phyloP scores from a whole-genome alignment of 2,888 invertebrate genomes.

The Cordylochernes scorpioides region DNA sequence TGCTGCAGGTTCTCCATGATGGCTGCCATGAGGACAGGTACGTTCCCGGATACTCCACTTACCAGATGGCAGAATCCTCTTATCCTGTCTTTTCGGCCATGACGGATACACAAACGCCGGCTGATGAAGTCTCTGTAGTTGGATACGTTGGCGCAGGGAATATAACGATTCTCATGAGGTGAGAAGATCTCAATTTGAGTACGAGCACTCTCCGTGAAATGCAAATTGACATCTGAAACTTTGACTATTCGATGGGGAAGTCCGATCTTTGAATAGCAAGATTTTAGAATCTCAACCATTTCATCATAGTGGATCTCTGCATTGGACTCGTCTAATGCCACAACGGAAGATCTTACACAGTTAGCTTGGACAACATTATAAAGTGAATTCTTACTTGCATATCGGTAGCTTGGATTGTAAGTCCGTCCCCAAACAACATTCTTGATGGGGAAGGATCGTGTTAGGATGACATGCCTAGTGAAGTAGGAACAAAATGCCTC shows the following conservation, averaged over 20 bases:
- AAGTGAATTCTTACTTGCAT: background rate
- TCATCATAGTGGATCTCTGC: slow-evolving; percentile 30
- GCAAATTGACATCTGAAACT: slow-evolving; percentile 33
- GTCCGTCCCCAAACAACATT: slow-evolving; percentile 6
- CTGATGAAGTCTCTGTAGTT: slow-evolving; percentile 43
- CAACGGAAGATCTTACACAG: slow-evolving; percentile 2
- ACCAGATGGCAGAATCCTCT: slow-evolving; percentile 27
- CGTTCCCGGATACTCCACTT: slow-evolving; percentile 41
- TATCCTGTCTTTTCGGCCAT: slow-evolving; percentile 3
- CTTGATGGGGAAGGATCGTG: slow-evolving; percentile 1
- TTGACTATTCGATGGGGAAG: slow-evolving; percentile 38
- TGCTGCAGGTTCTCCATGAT: slow-evolving; percentile 30
- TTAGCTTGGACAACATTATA: slow-evolving; percentile 8
- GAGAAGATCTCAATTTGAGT: slow-evolving; percentile 48
- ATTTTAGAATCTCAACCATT: slow-evolving; percentile 27
- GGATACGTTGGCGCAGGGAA: slow-evolving; percentile 46
- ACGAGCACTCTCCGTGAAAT: slow-evolving; percentile 36
- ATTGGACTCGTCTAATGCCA: background rate
- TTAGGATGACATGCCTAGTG: slow-evolving; percentile 26
- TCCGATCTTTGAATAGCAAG: slow-evolving; percentile 36
- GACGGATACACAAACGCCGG: slow-evolving; percentile 44
- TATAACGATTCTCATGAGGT: slow-evolving; percentile 31
- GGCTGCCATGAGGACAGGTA: slow-evolving; percentile 45
- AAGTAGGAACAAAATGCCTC: slow-evolving; percentile 43
- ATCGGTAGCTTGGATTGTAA: slow-evolving; percentile 2